Base-by-base conservation (phyloP, 2,113 vertebrate genomes). In the Ramphastos sulfuratus region DNA sequence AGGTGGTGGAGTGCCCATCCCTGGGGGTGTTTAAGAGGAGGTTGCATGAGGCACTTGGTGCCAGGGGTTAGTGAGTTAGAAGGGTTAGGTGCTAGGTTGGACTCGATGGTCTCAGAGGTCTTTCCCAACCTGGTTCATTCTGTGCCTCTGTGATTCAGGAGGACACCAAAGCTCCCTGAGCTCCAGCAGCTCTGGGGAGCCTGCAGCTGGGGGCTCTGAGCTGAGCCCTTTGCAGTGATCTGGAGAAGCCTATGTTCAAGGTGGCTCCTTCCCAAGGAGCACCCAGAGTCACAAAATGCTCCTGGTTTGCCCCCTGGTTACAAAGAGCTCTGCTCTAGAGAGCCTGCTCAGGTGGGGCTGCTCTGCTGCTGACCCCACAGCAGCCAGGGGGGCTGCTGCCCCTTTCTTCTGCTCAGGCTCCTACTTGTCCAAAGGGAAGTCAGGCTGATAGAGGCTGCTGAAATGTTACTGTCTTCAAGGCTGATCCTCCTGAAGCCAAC, bases 401-500 rank as follows among this genome's bases (percentile, higher is more conserved):
- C 69, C 35, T 77, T 78, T 50, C 48, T 77, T 54, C 87, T 85
- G 60, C 27, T 87, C 59, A 42, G 0, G 0, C 17, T 63, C 52
- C n/a, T 31, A 5, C 14, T n/a, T 14, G 37, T 19, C 54, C 18
- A 7, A 28, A 84, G 66, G 12, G 37, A 92, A 90, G 77, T 10
- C 70, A 86, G 86, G 70, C 63, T 82, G 90, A 72, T 6, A 44
- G 20, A 27, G 5, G 37, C 39, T 24, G 78, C 54, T 87, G 92
- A 92, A 92, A 70, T 92, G 94, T 96, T 92, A 95, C 75, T 83
- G 20, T 95, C 93, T 82, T 73, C 82, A 85, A 79, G 84, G 78
- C 84, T 89, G 60, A 64, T 87, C 52, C 33, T 80, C 67, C 89
- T 91, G 91, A 96, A 73, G 84, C 89, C 75, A 93, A 85, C 60